Base-by-base conservation (phyloP, 2,113 vertebrate species). In the Miniopterus natalensis region DNA sequence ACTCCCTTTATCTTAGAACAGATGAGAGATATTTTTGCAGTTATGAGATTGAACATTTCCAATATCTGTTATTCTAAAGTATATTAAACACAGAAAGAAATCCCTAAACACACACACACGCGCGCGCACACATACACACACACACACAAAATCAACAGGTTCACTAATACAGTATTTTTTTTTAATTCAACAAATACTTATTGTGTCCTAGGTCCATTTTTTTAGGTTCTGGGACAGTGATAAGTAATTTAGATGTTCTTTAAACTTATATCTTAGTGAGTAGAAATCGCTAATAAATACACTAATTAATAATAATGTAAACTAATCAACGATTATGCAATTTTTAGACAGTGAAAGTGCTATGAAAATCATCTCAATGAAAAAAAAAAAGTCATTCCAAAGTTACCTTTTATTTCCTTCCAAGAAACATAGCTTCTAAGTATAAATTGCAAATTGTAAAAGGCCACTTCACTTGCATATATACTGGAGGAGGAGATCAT, bases 321-420 rank as follows among this genome's bases (percentile, higher is more conserved):
- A n/a, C 6, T 55, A 88, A 84, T 63, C 21, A 92, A 36, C 36
- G 65, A 92, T 78, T 47, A 89, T 68, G 6, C 0, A 73, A 29
- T 59, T 77, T 36, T 85, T 49, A 59, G 25, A 59, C 29, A 68
- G 31, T 74, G 5, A 89, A 92, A 70, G 29, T 79, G 13, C 23
- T 92, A 71, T 75, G 68, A 59, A 74, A 92, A 63, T 47, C 6
- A 78, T 6, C 29, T 0, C 36, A 49, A 21, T 68, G 42, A 36
- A 74, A 92, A 51, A 73, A n/a, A 68, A 94, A 51, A 57, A 66
- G n/a, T 80, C 14, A 70, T 47, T 14, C 29, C 3, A 94, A 77
- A 55, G 92, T 92, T 18, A 42, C 61, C 87, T 96, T 88, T 14
- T 7, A 77, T 51, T 87, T 73, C 51, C 71, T 93, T 45, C 55